Conservation (phyloP, 2,888 invertebrate species). For the Theretra japonica region DNA sequence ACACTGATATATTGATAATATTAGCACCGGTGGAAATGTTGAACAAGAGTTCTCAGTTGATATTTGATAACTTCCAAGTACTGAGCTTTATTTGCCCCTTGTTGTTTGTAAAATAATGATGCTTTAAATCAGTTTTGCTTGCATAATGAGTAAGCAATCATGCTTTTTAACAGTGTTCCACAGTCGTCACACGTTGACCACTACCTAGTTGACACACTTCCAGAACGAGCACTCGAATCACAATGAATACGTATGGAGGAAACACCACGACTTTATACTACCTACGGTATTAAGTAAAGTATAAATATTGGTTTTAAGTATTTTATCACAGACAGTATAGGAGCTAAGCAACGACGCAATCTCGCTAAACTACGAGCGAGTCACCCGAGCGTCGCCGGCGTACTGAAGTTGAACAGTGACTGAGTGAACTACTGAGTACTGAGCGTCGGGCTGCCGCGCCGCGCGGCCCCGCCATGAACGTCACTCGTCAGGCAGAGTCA, state of each 20-base stretch:
- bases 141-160: constrained; percentile 47
- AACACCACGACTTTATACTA: constrained; percentile 25
- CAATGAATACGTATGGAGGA: constrained; percentile 31
- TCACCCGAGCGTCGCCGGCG: constrained; percentile 53
- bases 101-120: constrained; percentile 10
- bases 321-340: constrained; percentile 45
- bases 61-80: not conserved
- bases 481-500: not conserved
- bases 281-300: constrained; percentile 35
- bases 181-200: constrained; percentile 38
- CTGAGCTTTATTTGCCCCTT: not conserved
- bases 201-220: constrained; percentile 37
- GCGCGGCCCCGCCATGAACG: not conserved
- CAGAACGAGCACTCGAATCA: constrained; percentile 30
- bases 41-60: not conserved
- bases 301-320: constrained; percentile 38
- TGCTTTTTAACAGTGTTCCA: constrained; percentile 39
- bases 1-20: not conserved
- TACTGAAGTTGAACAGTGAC: constrained; percentile 40
- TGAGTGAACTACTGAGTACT: not conserved
- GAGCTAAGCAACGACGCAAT: constrained; percentile 37
- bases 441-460: not conserved
- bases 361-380: constrained; percentile 38
- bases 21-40: constrained; percentile 1
- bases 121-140: constrained; percentile 38